Conservation (phyloP, 1,140 invertebrate genomes). For the Drosophila sechellia region DNA sequence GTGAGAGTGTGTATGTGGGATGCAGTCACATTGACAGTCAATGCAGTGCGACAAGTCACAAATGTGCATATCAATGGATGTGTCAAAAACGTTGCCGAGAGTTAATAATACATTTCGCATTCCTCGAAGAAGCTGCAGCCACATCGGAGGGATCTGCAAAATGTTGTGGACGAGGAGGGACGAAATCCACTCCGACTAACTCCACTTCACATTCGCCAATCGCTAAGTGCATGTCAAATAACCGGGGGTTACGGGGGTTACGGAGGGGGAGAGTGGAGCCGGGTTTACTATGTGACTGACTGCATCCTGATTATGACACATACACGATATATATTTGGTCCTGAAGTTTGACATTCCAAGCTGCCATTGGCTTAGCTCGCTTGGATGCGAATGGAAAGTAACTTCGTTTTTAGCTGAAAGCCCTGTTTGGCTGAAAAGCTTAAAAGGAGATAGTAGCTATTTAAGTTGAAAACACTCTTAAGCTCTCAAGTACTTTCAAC, state of each 20-base stretch:
- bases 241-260: constrained; percentile 10
- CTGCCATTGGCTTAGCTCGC: constrained; percentile 20
- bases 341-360: constrained; percentile 37
- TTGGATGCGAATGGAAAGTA: not conserved
- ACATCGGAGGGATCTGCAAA: constrained; percentile 10
- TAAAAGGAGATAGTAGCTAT: not conserved
- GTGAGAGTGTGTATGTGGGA: constrained; percentile 1
- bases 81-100: constrained; percentile 64
- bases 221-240: constrained; percentile 55
- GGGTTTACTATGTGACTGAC: constrained; percentile 33
- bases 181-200: constrained; percentile 41
- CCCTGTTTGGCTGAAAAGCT: not conserved
- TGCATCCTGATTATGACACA: constrained; percentile 55
- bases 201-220: constrained; percentile 45
- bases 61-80: constrained; percentile 71
- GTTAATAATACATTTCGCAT: constrained; percentile 60
- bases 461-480: not conserved
- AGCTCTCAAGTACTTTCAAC: no score
- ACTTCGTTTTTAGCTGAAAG: constrained; percentile 23
- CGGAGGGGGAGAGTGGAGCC: constrained; percentile 11
- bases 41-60: constrained; percentile 66
- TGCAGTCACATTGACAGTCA: constrained; percentile 49
- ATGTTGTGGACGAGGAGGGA: not conserved
- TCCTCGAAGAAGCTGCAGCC: constrained; percentile 21
- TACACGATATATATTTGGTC: constrained; percentile 39